A percentile compares a stretch with the other conserved stretches of the same genome.
Evolutionary conservation across 1,140 invertebrate species (phyloP).

Genomic region (Babylonia areolata): DNA sequence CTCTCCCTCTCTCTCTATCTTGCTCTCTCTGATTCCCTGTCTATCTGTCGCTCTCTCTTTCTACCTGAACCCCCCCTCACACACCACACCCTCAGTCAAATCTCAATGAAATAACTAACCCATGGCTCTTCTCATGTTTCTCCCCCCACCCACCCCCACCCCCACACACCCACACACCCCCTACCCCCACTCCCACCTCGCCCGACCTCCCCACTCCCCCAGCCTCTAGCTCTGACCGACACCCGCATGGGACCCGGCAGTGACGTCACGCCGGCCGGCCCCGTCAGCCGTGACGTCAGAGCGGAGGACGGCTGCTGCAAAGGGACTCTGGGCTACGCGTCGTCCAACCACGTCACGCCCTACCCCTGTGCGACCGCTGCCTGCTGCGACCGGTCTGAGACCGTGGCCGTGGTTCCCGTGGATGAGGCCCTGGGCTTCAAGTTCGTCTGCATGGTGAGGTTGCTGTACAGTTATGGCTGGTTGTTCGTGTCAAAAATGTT

Average conservation of each 20-base stretch:
- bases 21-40: too few relatives aligned
- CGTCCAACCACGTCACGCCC: conserved; percentile 48
- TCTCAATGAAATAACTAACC: too few relatives aligned
- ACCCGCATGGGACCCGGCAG: not conserved
- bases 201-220: too few relatives aligned
- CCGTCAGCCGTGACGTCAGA: not conserved
- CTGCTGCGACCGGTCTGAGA: conserved; percentile 62
- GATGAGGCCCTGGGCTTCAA: conserved; percentile 62
- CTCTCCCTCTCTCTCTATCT: too few relatives aligned
- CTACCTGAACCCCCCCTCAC: too few relatives aligned
- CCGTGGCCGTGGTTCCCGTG: conserved; percentile 58
- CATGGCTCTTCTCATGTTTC: not conserved
- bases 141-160: not conserved
- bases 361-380: conserved; percentile 56
- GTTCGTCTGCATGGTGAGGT: conserved; percentile 61
- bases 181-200: too few relatives aligned
- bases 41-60: too few relatives aligned
- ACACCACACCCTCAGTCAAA: too few relatives aligned
- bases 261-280: not conserved
- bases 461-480: too few relatives aligned
- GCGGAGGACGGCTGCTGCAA: conserved; percentile 52
- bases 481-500: too few relatives aligned
- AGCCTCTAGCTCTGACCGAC: not conserved
- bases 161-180: not conserved
- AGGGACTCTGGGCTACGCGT: conserved; percentile 60